Base-by-base conservation (phyloP, 2,797 vertebrate genomes). In the Avahi laniger region DNA sequence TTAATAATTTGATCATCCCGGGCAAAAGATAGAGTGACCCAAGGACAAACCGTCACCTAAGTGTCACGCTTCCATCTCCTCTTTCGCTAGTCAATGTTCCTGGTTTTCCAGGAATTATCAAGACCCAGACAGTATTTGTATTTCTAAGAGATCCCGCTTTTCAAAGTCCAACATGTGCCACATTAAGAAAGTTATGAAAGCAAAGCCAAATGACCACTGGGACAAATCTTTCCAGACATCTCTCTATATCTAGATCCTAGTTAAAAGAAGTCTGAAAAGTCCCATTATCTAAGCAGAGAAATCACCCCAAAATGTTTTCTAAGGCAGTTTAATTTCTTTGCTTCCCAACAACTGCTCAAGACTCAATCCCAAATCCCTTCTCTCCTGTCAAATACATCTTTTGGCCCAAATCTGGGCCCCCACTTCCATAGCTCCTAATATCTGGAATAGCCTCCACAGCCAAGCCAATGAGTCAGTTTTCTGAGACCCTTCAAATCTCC, bases 331-430 rank as follows among this genome's bases (percentile, higher is more conserved):
- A 76, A 84, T 89, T 89, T 96, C 79, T 76, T 78, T 80, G 73
- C 43, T 85, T 46, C 81, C 70, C 59, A n/a, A 35, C 18, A 86
- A 75, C 20, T 22, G 20, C 57, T 96, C 83, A 78, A 38, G 46
- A 79, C 41, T 79, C 70, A n/a, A 92, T n/a, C 43, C 35, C 61
- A 94, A 87, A 91, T 91, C 69, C 85, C 79, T 85, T 81, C 22
- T 50, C 65, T 92, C 61, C 33, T 33, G 67, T 93, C 69, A 95
- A 94, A 91, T 79, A 70, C 26, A 87, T 89, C 80, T 87, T 75
- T 93, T 95, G 89, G 73, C 52, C 54, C 81, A 70, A 63, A 87
- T 48, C 59, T 0, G 15, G 43, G 35, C 24, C 35, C 41, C 52
- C 33, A 70, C 30, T 38, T 33, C 54, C 0, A 33, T 18, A 41